Evolutionary conservation across 2,113 vertebrate species (phyloP).

Genomic region (Cyprinus carpio): DNA sequence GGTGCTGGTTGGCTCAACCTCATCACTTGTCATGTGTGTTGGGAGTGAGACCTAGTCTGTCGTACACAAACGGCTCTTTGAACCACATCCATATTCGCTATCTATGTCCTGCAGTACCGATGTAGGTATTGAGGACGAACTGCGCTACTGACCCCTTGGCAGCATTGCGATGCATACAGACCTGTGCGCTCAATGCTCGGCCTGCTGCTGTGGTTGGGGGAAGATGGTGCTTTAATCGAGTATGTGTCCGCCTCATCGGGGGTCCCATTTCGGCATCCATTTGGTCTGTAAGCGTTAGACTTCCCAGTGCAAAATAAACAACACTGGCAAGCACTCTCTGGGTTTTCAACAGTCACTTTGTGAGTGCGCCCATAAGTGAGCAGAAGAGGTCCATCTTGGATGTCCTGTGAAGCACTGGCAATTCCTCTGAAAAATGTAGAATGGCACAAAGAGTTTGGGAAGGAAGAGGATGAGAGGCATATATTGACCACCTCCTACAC

Average conservation of each 20-base stretch:
- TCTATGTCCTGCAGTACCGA: conserved; percentile 89
- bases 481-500: neutral
- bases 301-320: conserved; percentile 61
- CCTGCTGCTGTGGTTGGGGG: conserved; percentile 62
- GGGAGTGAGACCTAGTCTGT: conserved; percentile 78
- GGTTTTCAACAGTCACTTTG: conserved; percentile 66
- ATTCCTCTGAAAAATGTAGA: conserved; percentile 67
- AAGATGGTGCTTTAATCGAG: conserved; percentile 70
- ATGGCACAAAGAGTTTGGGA: neutral
- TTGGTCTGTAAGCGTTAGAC: conserved; percentile 68
- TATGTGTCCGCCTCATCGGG: conserved; percentile 63
- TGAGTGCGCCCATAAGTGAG: conserved; percentile 67
- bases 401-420: conserved; percentile 66
- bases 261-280: conserved; percentile 68
- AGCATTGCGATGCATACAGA: conserved; percentile 88
- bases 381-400: conserved; percentile 67
- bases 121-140: conserved; percentile 84
- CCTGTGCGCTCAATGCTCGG: conserved; percentile 85
- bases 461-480: neutral
- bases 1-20: conserved; percentile 79
- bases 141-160: conserved; percentile 82
- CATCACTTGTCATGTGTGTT: conserved; percentile 84
- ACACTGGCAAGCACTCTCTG: conserved; percentile 61
- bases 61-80: conserved; percentile 76
- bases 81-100: conserved; percentile 81